Evolutionary conservation across 2,113 vertebrate genomes (phyloP).

Genomic region (Microcebus ravelobensis): DNA sequence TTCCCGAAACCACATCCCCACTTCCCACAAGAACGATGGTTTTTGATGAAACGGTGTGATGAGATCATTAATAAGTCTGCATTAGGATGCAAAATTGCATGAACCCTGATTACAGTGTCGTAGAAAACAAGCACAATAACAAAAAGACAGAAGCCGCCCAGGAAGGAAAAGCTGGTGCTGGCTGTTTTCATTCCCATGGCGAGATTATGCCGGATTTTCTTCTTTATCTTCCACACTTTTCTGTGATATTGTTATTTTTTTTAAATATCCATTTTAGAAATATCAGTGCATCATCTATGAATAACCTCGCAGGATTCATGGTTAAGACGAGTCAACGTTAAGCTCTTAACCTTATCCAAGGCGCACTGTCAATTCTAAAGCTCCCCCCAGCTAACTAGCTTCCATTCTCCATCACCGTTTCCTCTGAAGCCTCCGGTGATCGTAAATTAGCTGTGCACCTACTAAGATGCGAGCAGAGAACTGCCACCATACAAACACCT

Average conservation of each 20-base stretch:
- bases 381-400: background rate
- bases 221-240: background rate
- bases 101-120: background rate
- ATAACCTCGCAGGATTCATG: background rate
- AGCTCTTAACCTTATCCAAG: background rate
- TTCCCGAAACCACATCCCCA: conserved; percentile 16
- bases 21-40: background rate
- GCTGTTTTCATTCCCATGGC: background rate
- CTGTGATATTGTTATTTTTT: background rate
- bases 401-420: background rate
- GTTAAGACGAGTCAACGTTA: background rate
- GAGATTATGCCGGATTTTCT: background rate
- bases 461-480: background rate
- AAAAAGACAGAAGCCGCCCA: background rate
- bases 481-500: background rate
- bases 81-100: background rate
- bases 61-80: background rate
- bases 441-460: background rate
- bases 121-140: background rate
- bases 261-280: background rate
- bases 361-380: background rate
- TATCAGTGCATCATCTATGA: background rate
- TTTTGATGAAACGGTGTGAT: background rate
- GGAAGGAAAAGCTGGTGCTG: background rate
- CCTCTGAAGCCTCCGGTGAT: background rate